Percentiles rank a stretch among this genome's conserved stretches.
phyloP scores from a whole-genome alignment of 2,888 invertebrate genomes.

The Amblyjoppa proteus region DNA sequence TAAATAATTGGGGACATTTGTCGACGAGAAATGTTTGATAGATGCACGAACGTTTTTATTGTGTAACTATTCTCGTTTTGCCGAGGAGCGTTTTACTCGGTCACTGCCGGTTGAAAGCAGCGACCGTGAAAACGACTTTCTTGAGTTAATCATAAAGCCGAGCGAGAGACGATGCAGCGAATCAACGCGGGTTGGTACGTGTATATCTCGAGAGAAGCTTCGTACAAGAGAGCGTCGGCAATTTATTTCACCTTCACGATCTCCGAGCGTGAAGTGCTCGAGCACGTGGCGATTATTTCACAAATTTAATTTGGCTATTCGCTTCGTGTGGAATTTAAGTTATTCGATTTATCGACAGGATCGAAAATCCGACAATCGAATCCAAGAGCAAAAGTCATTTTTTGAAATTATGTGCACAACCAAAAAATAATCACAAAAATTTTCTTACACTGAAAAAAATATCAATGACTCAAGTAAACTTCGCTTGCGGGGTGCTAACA shows the following conservation, averaged over 20 bases:
- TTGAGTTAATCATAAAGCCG: constrained; percentile 49
- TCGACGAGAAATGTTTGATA: not conserved
- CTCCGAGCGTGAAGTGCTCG: constrained; percentile 1
- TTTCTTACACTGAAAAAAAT: too few species aligned
- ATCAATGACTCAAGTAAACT: too few species aligned
- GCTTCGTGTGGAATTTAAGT: not conserved
- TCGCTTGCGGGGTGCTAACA: too few species aligned
- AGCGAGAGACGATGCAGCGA: constrained; percentile 18
- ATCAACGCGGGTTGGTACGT: constrained; percentile 10
- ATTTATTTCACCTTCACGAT: constrained; percentile 33
- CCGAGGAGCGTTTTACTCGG: constrained; percentile 22
- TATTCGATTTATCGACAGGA: not conserved
- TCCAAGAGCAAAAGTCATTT: not conserved
- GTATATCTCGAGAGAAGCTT: constrained; percentile 25
- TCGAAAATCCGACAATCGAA: not conserved
- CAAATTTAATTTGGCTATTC: constrained; percentile 6
- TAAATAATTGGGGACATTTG: not conserved
- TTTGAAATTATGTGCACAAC: not conserved
- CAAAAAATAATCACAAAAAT: not conserved
- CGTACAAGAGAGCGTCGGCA: not conserved
- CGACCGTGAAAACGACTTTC: constrained; percentile 52
- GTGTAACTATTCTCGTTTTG: constrained; percentile 54
- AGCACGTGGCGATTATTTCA: constrained; percentile 11
- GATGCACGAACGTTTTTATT: constrained; percentile 13
- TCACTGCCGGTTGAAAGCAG: constrained; percentile 5